Evolutionary conservation across 2,797 vertebrate genomes (phyloP).

Genomic region (Trichosurus vulpecula): DNA sequence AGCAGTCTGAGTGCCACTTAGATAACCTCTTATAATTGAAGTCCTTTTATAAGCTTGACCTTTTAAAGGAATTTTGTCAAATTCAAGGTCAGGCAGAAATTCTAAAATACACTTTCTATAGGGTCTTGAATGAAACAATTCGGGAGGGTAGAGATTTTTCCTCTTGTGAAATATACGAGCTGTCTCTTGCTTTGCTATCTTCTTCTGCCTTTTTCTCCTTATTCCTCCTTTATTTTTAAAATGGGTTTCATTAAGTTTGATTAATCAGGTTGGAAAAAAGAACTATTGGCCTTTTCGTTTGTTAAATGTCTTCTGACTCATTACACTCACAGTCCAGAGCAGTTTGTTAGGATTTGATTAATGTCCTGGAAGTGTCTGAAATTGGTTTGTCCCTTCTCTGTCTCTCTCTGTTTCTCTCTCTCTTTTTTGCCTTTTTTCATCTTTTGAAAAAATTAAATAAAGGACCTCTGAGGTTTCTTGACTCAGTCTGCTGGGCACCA

Average conservation of each 20-base stretch:
- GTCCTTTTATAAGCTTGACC: constrained; percentile 82
- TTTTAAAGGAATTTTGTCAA: constrained; percentile 82
- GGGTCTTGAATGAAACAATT: constrained; percentile 71
- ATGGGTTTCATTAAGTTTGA: constrained; percentile 79
- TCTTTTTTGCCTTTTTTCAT: constrained; percentile 75
- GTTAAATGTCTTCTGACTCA: constrained; percentile 80
- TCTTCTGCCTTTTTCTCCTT: constrained; percentile 61
- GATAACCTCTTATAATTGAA: constrained; percentile 86
- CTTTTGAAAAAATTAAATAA: constrained; percentile 83
- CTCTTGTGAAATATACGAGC: constrained; percentile 74
- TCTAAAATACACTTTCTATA: constrained; percentile 77
- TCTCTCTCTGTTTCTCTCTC: constrained; percentile 62
- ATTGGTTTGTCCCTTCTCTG: constrained; percentile 81
- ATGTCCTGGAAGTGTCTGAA: constrained; percentile 81
- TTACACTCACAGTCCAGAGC: constrained; percentile 81
- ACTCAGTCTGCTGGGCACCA: constrained; percentile 80
- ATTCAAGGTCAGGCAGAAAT: constrained; percentile 85
- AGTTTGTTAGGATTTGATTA: constrained; percentile 83
- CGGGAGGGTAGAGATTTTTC: constrained; percentile 74
- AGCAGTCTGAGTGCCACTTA: constrained; percentile 83
- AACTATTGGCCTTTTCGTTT: constrained; percentile 80
- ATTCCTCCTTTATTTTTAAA: constrained; percentile 44
- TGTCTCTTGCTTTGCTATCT: constrained; percentile 61
- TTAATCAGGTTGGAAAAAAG: constrained; percentile 79
- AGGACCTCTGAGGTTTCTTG: constrained; percentile 81